Conservation (phyloP, 2,113 vertebrate genomes). For the Megaleporinus macrocephalus region DNA sequence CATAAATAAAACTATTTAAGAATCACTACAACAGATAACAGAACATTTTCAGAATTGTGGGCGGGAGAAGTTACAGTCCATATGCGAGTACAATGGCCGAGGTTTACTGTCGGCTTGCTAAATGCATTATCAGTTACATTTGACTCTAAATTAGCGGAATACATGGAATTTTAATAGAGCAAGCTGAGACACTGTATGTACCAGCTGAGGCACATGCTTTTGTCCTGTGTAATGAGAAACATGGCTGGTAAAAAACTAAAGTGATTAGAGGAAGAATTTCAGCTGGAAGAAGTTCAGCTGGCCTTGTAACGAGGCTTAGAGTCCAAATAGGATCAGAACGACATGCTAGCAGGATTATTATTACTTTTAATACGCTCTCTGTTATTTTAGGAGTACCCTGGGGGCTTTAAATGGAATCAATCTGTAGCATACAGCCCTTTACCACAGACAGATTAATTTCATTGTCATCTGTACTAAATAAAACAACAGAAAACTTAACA, state of each 20-base stretch:
- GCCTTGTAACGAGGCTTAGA: background rate
- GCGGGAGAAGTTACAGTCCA: background rate
- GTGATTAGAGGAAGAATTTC: background rate
- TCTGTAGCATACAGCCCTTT: too few relatives aligned
- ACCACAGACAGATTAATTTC: too few relatives aligned
- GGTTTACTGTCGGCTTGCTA: background rate
- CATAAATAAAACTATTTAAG: background rate
- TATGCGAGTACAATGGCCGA: background rate
- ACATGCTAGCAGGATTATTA: too few relatives aligned
- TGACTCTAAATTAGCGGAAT: background rate
- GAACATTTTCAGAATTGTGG: background rate
- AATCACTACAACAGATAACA: background rate
- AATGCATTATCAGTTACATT: background rate
- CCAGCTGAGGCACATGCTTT: background rate
- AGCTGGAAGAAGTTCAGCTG: background rate
- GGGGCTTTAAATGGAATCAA: too few relatives aligned
- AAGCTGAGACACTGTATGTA: background rate
- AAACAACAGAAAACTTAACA: too few relatives aligned
- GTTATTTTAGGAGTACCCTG: too few relatives aligned
- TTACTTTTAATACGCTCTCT: too few relatives aligned
- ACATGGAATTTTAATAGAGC: slow-evolving; percentile 2
- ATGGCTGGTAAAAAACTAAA: background rate
- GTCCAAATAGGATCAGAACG: background rate
- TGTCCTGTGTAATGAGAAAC: background rate
- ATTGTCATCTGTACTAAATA: too few relatives aligned